A percentile compares a stretch with the other conserved stretches of the same genome.
These are phyloP conservation scores for Poeciliopsis prolifica DNA, from an alignment of 2,113 vertebrate species.

Conservation along the genomic window DNA sequence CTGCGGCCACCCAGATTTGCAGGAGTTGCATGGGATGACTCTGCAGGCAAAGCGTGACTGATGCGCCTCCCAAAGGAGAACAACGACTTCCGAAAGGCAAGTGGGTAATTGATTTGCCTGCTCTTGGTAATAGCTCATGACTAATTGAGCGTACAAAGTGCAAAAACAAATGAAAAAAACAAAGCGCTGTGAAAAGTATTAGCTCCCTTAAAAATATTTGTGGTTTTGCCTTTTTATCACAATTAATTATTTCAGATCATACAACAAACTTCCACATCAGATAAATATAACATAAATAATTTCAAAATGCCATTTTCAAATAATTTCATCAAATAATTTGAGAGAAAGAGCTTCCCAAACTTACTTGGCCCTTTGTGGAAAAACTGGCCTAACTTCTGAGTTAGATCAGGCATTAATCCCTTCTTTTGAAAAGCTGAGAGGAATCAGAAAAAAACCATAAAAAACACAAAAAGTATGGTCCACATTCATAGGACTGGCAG, in stretches of 20 bases:
- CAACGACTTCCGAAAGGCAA: conserved; percentile 68
- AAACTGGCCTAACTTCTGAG: background rate
- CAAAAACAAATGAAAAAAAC: conserved; percentile 32
- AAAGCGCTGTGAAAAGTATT: background rate
- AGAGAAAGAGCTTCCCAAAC: background rate
- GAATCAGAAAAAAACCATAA: no score
- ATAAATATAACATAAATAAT: background rate
- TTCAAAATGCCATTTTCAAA: background rate
- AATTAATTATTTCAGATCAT: background rate
- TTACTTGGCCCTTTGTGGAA: background rate
- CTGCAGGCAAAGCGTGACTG: conserved; percentile 67
- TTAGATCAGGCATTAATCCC: background rate
- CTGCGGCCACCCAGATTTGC: conserved; percentile 79
- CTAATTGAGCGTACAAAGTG: conserved; percentile 61
- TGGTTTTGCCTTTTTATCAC: background rate
- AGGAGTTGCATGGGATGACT: conserved; percentile 61
- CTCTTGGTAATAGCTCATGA: conserved; percentile 65
- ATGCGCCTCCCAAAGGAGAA: conserved; percentile 67
- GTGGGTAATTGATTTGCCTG: conserved; percentile 69
- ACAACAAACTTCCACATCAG: background rate
- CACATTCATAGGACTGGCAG: no score
- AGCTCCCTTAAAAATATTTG: background rate
- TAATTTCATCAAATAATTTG: background rate
- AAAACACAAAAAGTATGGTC: no score
- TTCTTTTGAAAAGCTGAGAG: background rate